phyloP scores from a whole-genome alignment of 1,140 invertebrate genomes.

The Cydia fagiglandana region DNA sequence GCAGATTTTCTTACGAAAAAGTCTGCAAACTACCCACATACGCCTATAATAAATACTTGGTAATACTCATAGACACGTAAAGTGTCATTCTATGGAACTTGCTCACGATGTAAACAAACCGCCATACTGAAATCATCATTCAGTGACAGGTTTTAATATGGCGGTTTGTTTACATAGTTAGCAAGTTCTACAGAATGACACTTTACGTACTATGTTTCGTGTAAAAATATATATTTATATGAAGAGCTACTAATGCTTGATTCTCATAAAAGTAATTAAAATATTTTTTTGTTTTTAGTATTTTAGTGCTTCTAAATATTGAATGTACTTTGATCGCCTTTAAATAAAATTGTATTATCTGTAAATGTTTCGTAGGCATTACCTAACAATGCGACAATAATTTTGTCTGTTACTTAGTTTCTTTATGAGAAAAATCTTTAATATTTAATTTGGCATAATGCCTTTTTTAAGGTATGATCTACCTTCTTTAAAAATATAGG shows the following conservation, averaged over 20 bases:
- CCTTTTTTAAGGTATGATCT: neutral
- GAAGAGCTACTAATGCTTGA: neutral
- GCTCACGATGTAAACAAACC: no score
- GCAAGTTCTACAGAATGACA: no score
- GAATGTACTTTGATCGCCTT: conserved; percentile 16
- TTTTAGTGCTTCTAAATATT: conserved; percentile 1
- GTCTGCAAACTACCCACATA: neutral
- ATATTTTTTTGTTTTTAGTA: neutral
- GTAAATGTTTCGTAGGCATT: conserved; percentile 22
- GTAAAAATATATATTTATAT: neutral
- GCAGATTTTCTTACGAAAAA: neutral
- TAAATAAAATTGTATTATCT: conserved; percentile 2
- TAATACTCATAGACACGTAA: neutral
- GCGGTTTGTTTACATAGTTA: no score
- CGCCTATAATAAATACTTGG: neutral
- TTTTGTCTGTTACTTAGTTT: neutral
- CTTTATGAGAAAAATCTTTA: neutral
- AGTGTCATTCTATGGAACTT: no score
- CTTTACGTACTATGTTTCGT: neutral
- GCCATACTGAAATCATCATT: no score
- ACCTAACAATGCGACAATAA: conserved; percentile 27
- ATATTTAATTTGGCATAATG: neutral
- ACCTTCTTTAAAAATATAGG: no score
- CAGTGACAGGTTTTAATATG: no score
- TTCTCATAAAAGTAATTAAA: neutral